Evolutionary conservation across 1,140 invertebrate genomes (phyloP).

Genomic region (Monomorium pharaonis): DNA sequence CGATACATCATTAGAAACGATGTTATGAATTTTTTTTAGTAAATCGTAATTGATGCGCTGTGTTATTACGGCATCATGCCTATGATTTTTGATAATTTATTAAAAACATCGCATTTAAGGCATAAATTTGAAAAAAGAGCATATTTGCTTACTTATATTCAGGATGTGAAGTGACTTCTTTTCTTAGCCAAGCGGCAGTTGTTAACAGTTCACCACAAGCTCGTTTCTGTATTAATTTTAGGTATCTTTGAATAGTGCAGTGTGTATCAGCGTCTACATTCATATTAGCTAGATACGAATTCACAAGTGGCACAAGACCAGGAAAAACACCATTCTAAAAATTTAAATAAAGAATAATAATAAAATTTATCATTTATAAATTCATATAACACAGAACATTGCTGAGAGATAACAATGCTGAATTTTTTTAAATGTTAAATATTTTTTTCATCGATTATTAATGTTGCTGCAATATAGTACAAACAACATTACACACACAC

Average conservation of each 20-base stretch:
- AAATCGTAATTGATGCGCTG: constrained; percentile 98
- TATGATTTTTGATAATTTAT: constrained; percentile 78
- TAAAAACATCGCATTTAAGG: constrained; percentile 6
- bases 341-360: not conserved
- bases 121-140: not conserved
- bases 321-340: constrained; percentile 93
- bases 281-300: constrained; percentile 96
- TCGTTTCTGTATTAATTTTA: constrained; percentile 96
- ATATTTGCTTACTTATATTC: constrained; percentile 91
- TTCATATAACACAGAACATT: not conserved
- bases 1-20: constrained; percentile 89
- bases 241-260: constrained; percentile 98
- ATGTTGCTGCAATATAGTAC: no score
- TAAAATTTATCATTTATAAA: not conserved
- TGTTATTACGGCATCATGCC: constrained; percentile 95
- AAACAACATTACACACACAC: no score
- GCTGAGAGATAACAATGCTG: no score
- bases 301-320: constrained; percentile 97
- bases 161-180: constrained; percentile 95
- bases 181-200: constrained; percentile 96
- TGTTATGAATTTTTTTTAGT: constrained; percentile 90
- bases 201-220: constrained; percentile 95
- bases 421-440: no score
- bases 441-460: no score
- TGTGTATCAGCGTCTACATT: constrained; percentile 98